A percentile compares a stretch with the other conserved stretches of the same genome.
These are phyloP conservation scores for Hylomyscus alleni DNA, from an alignment of 2,797 vertebrate species.

Conservation along the genomic window DNA sequence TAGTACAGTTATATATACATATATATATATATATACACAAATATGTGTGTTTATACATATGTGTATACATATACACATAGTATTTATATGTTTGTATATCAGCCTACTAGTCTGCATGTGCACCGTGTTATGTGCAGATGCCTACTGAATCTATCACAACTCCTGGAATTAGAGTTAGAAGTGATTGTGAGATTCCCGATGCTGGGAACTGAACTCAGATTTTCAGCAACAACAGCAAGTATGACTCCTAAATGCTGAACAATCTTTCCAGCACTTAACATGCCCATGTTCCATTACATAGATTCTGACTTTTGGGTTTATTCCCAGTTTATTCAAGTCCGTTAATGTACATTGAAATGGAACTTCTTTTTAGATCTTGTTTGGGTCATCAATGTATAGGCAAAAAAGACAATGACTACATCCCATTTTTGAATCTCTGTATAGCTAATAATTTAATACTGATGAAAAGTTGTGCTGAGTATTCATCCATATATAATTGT, in stretches of 20 bases:
- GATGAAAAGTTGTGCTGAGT: not conserved
- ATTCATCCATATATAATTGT: not conserved
- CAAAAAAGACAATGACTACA: not conserved
- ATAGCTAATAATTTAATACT: not conserved
- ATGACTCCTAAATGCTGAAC: not conserved
- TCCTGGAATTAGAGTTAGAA: not conserved
- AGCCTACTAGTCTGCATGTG: not conserved
- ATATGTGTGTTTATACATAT: not conserved
- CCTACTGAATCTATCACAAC: not conserved
- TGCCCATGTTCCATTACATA: not conserved
- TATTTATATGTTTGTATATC: not conserved
- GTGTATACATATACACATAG: not conserved
- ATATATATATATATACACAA: not conserved
- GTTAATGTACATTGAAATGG: not conserved
- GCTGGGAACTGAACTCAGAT: not conserved
- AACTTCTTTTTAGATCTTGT: not conserved
- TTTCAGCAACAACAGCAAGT: not conserved
- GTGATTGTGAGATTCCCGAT: not conserved
- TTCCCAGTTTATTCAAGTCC: not conserved
- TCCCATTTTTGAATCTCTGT: not conserved
- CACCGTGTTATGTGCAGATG: not conserved
- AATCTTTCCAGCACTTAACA: not conserved
- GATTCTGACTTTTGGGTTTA: not conserved
- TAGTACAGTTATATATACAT: not conserved
- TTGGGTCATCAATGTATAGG: not conserved